Conservation (phyloP, 2,113 vertebrate species). For the Brevimyrus niger region DNA sequence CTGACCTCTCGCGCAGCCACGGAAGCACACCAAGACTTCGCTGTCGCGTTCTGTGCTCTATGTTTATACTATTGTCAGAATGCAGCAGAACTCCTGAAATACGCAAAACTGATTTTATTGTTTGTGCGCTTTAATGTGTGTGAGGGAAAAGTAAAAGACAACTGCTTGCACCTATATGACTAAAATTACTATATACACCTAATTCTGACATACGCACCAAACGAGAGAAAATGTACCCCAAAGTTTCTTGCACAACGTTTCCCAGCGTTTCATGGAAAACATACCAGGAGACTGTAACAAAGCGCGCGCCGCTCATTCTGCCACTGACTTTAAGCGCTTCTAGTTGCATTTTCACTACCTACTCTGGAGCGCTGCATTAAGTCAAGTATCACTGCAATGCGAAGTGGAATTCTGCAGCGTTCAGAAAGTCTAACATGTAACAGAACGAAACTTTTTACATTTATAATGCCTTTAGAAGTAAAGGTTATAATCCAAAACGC, state of each 20-base stretch:
- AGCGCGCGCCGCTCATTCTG: neutral
- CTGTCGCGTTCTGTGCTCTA: neutral
- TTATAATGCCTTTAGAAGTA: neutral
- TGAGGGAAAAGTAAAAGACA: neutral
- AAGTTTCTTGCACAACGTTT: neutral
- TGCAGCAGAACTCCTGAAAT: neutral
- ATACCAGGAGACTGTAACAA: neutral
- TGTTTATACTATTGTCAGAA: neutral
- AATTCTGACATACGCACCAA: neutral
- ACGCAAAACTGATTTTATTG: neutral
- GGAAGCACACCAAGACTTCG: neutral
- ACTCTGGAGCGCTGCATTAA: neutral
- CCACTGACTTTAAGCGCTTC: neutral
- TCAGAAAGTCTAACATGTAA: neutral
- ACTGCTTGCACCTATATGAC: neutral
- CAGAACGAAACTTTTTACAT: neutral
- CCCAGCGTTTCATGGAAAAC: neutral
- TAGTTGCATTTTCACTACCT: neutral
- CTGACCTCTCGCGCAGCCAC: constrained; percentile 11
- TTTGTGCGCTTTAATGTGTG: neutral
- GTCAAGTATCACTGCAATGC: neutral
- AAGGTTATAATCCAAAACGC: neutral
- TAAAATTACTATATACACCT: neutral
- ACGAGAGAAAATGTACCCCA: neutral
- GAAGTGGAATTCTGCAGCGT: neutral